phyloP scores from a whole-genome alignment of 2,113 vertebrate genomes.

The Chunga burmeisteri region DNA sequence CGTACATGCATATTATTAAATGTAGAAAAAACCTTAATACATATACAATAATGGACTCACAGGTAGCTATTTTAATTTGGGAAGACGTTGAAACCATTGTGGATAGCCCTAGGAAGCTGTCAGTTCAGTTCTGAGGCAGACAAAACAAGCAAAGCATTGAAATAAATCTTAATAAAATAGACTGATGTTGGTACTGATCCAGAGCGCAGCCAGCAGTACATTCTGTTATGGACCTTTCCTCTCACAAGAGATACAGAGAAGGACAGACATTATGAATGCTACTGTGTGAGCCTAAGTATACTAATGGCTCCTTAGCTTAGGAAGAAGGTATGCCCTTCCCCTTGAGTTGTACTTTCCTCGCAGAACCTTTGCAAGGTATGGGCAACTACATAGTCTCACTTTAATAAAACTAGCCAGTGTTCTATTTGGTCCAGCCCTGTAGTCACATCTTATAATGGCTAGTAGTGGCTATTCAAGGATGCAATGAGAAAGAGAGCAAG shows the following conservation, averaged over 20 bases:
- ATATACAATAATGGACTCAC: not conserved
- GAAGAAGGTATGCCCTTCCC: not conserved
- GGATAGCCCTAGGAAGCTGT: not conserved
- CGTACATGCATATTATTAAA: too few relatives aligned
- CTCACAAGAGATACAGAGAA: not conserved
- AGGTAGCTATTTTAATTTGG: not conserved
- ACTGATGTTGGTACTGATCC: not conserved
- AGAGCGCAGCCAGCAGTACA: not conserved
- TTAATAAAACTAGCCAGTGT: rapidly evolving
- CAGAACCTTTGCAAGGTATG: not conserved
- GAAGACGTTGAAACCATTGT: not conserved
- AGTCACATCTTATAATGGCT: not conserved
- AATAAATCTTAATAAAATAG: not conserved
- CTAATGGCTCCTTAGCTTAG: not conserved
- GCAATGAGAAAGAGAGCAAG: not conserved
- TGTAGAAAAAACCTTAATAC: not conserved
- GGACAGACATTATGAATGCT: not conserved
- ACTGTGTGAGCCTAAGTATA: not conserved
- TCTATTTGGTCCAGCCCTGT: not conserved
- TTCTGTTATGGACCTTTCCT: not conserved
- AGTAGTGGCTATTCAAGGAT: not conserved
- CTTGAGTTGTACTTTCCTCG: not conserved
- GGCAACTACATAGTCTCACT: not conserved
- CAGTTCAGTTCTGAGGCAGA: not conserved
- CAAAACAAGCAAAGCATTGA: not conserved